A percentile compares a stretch with the other conserved stretches of the same genome.
Conservation (phyloP, 2,888 invertebrate genomes). For the Nephrotoma guestfalica region DNA sequence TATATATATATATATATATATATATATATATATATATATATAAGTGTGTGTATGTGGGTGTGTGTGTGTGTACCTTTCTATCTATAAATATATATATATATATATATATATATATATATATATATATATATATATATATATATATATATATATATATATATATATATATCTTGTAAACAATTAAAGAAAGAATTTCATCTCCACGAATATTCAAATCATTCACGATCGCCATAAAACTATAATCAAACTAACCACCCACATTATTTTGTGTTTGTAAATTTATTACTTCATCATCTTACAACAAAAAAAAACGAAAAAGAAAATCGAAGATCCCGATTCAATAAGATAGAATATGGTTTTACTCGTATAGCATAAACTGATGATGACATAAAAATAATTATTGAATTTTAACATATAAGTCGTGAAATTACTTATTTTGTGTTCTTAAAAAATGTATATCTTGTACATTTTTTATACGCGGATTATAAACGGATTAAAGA, state of each 20-base stretch:
- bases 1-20: too few relatives aligned
- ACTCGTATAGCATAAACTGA: not conserved
- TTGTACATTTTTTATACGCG: not conserved
- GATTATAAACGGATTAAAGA: not conserved
- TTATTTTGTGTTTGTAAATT: not conserved
- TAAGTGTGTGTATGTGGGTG: not conserved
- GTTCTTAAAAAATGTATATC: not conserved
- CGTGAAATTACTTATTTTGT: not conserved
- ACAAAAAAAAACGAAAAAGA: not conserved
- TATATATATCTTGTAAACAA: not conserved
- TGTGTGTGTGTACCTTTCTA: not conserved
- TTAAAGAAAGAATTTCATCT: not conserved
- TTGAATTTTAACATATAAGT: not conserved
- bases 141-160: not conserved
- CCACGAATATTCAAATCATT: not conserved
- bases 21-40: not conserved
- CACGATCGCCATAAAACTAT: not conserved
- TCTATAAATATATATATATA: not conserved
- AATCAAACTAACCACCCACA: not conserved
- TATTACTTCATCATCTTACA: not conserved
- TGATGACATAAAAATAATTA: not conserved
- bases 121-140: too few relatives aligned
- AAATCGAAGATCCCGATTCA: not conserved
- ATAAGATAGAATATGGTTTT: not conserved
- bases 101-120: too few relatives aligned